Percentiles rank a stretch among this genome's conserved stretches.
These are phyloP conservation scores for Calidris pugnax DNA, from an alignment of 2,113 vertebrate species.

Conservation along the genomic window DNA sequence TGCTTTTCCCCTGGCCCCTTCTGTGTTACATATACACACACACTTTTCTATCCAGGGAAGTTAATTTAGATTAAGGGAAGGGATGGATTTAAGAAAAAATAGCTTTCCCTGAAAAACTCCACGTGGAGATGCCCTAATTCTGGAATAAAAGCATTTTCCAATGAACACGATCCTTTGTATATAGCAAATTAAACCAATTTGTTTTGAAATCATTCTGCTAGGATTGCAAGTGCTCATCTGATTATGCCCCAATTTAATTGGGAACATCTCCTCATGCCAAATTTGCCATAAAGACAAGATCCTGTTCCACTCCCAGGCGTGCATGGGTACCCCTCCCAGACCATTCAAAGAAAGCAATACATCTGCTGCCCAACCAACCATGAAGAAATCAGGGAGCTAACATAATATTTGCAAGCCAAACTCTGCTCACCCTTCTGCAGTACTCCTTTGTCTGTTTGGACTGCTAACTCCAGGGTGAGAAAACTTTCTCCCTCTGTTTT, in stretches of 20 bases:
- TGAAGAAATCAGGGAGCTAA: constrained; percentile 50
- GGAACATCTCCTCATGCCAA: constrained; percentile 55
- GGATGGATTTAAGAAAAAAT: constrained; percentile 17
- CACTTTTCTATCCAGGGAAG: neutral
- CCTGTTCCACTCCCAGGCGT: neutral
- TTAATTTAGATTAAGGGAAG: constrained; percentile 45
- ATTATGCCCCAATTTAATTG: constrained; percentile 42
- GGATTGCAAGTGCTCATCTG: constrained; percentile 41
- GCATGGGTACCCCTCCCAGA: neutral
- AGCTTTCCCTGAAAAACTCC: neutral
- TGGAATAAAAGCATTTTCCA: constrained; percentile 37
- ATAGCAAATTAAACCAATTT: neutral
- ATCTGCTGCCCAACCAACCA: constrained; percentile 30
- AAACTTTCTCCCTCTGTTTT: constrained; percentile 41
- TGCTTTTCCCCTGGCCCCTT: constrained; percentile 28
- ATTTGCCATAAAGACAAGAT: constrained; percentile 59
- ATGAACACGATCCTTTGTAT: neutral
- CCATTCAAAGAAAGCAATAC: constrained; percentile 50
- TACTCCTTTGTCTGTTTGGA: neutral
- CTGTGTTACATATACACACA: neutral
- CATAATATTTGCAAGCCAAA: constrained; percentile 56
- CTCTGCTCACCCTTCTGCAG: constrained; percentile 26
- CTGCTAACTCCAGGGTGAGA: constrained; percentile 40
- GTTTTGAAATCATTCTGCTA: constrained; percentile 8
- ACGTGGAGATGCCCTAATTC: neutral